Evolutionary conservation across 2,888 invertebrate genomes (phyloP).

Genomic region (Dicyrtoma fusca): DNA sequence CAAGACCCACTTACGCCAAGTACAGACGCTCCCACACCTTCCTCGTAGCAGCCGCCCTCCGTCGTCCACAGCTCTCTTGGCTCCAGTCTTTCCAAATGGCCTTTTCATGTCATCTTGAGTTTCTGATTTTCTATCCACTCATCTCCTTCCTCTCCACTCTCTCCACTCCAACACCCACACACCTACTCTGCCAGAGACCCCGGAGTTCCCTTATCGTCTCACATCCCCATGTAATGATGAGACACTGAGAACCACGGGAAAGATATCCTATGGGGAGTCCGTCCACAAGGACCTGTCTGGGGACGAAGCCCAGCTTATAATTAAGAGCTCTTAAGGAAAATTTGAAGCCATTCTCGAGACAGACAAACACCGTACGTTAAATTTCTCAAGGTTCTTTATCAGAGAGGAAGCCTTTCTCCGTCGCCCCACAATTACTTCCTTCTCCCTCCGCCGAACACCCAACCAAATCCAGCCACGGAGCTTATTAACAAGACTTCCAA

Average conservation of each 20-base stretch:
- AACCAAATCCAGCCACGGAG: neutral
- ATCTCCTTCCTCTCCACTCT: neutral
- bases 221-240: neutral
- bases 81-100: slow-evolving; percentile 38
- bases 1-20: no score
- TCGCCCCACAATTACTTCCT: neutral
- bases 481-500: neutral
- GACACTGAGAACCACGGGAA: no score
- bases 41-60: no score
- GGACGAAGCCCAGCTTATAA: slow-evolving; percentile 18
- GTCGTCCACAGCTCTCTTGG: neutral
- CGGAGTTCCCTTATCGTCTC: neutral
- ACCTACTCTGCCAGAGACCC: neutral
- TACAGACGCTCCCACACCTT: neutral
- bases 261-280: neutral
- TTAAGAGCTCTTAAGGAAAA: slow-evolving; percentile 35
- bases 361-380: neutral
- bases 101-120: slow-evolving; percentile 37
- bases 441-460: neutral
- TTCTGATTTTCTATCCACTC: slow-evolving; percentile 26
- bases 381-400: slow-evolving; percentile 17
- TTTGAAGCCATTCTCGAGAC: slow-evolving; percentile 16
- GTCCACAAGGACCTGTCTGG: neutral
- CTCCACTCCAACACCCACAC: neutral
- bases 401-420: slow-evolving; percentile 13